Base-by-base conservation (phyloP, 2,797 vertebrate species). In the Falco berigora region DNA sequence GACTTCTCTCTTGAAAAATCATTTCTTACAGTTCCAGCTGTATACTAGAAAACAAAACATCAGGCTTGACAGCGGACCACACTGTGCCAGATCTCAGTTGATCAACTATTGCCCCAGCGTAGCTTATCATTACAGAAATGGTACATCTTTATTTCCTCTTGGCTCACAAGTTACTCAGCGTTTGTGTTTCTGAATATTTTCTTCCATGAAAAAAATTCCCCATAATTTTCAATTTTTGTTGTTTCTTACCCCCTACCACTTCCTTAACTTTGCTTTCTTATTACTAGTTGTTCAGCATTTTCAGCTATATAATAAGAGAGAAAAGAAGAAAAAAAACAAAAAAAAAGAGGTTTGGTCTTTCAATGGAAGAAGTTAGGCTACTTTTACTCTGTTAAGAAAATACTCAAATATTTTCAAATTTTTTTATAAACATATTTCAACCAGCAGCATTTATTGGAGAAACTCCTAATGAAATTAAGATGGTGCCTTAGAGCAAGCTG, bases 231-330 rank as follows among this genome's bases (percentile, higher is more conserved):
- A 17, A 0, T 6, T 38, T 69, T 68, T 61, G 15, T 59, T 40
- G 7, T 63, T 44, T 53, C 14, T 72, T 66, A 8, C 3, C 4
- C 14, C 2, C 6, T 8, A 32, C 13, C 2, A 1, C 1, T 10
- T 73, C 9, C 23, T 69, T 72, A 55, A 49, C 4, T 87, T 83
- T 23, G 3, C 10, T 67, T 49, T 77, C 14, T 22, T 49, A 42
- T 58, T 53, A 32, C 6, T 28, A 20, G 2, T 11, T 44, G 3
- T 77, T 86, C 12, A 82, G 2, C 3, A 71, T n/a, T 74, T 87
- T 82, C 34, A 64, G 40, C 8, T 32, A 46, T 25, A 46, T 10
- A 40, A n/a, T 3, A 24, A 15, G 3, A 10, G 10, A 46, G 2
- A 5, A 16, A 18, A 6, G 14, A 40, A 40, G 6, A 14, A 25